Percentiles rank a stretch among this genome's conserved stretches.
Conservation (phyloP, 2,888 invertebrate genomes). For the Disparrhopalites patrizii region DNA sequence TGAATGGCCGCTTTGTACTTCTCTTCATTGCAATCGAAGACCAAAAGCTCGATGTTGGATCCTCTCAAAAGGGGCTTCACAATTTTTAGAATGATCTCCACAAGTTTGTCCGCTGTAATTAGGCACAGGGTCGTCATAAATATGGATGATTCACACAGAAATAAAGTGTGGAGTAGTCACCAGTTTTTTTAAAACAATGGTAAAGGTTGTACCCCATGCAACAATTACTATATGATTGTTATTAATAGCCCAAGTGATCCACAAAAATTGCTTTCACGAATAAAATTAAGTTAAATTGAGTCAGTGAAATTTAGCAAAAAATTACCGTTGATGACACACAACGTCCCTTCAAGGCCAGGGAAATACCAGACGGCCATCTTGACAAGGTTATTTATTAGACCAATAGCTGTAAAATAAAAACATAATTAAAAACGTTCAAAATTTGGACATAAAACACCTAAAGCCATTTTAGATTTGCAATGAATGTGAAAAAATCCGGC, state of each 20-base stretch:
- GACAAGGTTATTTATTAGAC: background rate
- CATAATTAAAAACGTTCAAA: background rate
- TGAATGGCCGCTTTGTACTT: background rate
- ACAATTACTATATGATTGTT: no score
- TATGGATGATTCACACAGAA: no score
- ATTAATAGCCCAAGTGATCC: no score
- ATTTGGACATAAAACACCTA: background rate
- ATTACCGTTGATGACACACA: background rate
- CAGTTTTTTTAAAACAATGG: no score
- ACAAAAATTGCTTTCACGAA: no score
- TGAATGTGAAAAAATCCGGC: no score
- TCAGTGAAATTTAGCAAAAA: background rate
- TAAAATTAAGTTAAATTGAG: no score
- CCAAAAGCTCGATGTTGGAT: background rate
- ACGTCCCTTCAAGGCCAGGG: background rate
- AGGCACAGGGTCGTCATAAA: no score
- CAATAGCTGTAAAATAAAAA: background rate
- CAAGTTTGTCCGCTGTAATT: background rate
- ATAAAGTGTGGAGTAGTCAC: no score
- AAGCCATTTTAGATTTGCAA: no score
- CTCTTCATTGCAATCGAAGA: background rate
- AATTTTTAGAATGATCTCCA: background rate
- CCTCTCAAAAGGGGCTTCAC: background rate
- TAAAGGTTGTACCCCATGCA: no score
- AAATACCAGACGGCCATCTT: background rate